These are phyloP conservation scores for Otolemur crassicaudatus DNA, from an alignment of 2,797 vertebrate genomes.

Conservation along the genomic window DNA sequence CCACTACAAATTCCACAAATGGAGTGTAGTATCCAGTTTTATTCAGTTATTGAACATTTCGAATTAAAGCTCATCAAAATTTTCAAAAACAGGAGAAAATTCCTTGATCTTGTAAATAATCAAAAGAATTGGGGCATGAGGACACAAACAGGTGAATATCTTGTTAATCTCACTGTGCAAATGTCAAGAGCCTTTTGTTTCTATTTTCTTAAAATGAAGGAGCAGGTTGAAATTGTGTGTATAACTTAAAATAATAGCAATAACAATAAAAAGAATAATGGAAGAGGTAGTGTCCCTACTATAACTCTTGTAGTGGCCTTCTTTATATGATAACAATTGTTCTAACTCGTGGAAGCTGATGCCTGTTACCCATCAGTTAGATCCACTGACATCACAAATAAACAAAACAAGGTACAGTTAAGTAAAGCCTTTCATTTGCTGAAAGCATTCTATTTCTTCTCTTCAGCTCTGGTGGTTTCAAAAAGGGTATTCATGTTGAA, in stretches of 20 bases:
- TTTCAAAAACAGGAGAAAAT: not conserved
- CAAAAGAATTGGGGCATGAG: not conserved
- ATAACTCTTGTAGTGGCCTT: not conserved
- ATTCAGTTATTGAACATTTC: not conserved
- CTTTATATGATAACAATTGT: not conserved
- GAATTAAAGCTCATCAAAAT: not conserved
- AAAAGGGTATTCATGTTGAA: not conserved
- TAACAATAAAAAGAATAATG: not conserved
- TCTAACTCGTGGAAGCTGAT: not conserved
- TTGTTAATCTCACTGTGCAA: not conserved
- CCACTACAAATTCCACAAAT: not conserved
- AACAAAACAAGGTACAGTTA: not conserved
- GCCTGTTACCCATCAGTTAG: not conserved
- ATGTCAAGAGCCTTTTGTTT: not conserved
- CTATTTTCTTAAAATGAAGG: not conserved
- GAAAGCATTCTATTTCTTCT: not conserved
- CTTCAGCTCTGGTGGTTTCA: not conserved
- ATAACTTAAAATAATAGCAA: too few species aligned
- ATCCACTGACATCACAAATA: not conserved
- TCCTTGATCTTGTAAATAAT: conserved; percentile 30
- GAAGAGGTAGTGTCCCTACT: not conserved
- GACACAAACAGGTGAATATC: not conserved
- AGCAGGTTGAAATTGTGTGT: not conserved
- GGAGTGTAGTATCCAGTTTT: not conserved
- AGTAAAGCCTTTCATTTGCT: not conserved